Evolutionary conservation across 35 echinoderm and acorn worm species (phyloP).

Genomic region (Apostichopus japonicus): DNA sequence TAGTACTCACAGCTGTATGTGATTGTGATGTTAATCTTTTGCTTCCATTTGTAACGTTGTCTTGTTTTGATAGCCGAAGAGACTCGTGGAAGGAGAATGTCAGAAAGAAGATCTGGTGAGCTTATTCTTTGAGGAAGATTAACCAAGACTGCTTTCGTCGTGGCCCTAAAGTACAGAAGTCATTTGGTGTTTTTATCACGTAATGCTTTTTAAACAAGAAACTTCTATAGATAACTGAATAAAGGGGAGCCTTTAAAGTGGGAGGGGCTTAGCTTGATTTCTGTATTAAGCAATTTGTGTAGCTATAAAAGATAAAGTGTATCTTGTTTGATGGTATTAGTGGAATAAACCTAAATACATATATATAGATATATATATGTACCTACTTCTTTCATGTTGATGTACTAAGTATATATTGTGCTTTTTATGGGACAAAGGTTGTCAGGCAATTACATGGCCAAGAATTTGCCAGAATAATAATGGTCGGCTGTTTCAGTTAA

Average conservation of each 20-base stretch:
- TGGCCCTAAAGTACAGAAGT: too few species aligned
- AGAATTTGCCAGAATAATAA: too few species aligned
- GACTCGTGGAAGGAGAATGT: slow-evolving; percentile 34
- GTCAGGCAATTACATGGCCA: too few species aligned
- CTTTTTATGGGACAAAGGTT: too few species aligned
- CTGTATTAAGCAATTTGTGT: neutral
- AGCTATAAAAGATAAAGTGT: neutral
- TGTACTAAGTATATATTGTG: too few species aligned
- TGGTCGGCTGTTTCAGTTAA: too few species aligned
- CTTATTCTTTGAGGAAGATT: slow-evolving; percentile 71
- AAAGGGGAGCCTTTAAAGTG: neutral
- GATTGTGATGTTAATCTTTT: too few species aligned
- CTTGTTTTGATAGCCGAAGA: slow-evolving; percentile 6
- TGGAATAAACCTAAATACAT: neutral
- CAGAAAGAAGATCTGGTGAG: slow-evolving; percentile 44
- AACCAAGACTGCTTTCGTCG: neutral
- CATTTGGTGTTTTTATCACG: too few species aligned
- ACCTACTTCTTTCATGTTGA: too few species aligned
- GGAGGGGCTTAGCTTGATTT: neutral
- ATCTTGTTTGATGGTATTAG: neutral
- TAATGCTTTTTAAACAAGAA: neutral
- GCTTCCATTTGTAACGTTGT: neutral
- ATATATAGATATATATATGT: too few species aligned
- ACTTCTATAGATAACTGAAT: neutral
- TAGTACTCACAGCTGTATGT: too few species aligned